These are phyloP conservation scores for Drosophila acutilabella DNA, from an alignment of 2,888 invertebrate species.

Conservation along the genomic window DNA sequence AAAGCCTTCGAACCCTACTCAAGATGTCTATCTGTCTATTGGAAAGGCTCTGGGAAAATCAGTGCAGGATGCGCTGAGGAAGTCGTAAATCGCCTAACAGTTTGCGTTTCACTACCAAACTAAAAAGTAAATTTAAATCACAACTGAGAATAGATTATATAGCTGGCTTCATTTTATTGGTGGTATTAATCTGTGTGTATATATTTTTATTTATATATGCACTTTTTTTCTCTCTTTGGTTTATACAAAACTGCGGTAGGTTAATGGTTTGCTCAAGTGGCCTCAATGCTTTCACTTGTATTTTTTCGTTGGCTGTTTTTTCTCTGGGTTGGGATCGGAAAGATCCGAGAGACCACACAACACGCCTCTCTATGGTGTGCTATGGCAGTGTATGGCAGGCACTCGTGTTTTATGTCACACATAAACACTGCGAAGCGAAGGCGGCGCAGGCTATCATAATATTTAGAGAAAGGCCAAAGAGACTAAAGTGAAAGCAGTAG, in stretches of 20 bases:
- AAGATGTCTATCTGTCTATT: slow-evolving; percentile 77
- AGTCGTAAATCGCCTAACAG: slow-evolving; percentile 78
- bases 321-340: background rate
- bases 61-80: slow-evolving; percentile 70
- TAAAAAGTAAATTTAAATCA: slow-evolving; percentile 19
- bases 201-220: slow-evolving; percentile 1
- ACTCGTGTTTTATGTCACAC: slow-evolving; percentile 73
- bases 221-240: slow-evolving; percentile 23
- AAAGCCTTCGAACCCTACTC: slow-evolving; percentile 82
- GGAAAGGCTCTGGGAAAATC: slow-evolving; percentile 41
- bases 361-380: background rate
- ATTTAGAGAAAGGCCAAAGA: slow-evolving; percentile 59
- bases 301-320: slow-evolving; percentile 25
- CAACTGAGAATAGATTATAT: background rate
- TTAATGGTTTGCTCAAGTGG: slow-evolving; percentile 74
- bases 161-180: slow-evolving; percentile 52
- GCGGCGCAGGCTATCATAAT: slow-evolving; percentile 62
- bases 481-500: slow-evolving; percentile 74
- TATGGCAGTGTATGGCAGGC: slow-evolving; percentile 17
- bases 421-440: slow-evolving; percentile 46
- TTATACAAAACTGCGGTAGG: slow-evolving; percentile 79
- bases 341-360: slow-evolving; percentile 69
- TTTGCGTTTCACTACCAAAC: slow-evolving; percentile 22
- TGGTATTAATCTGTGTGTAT: slow-evolving; percentile 65
- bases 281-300: slow-evolving; percentile 69